phyloP scores from a whole-genome alignment of 2,797 vertebrate genomes.

The Eidolon dupreanum region DNA sequence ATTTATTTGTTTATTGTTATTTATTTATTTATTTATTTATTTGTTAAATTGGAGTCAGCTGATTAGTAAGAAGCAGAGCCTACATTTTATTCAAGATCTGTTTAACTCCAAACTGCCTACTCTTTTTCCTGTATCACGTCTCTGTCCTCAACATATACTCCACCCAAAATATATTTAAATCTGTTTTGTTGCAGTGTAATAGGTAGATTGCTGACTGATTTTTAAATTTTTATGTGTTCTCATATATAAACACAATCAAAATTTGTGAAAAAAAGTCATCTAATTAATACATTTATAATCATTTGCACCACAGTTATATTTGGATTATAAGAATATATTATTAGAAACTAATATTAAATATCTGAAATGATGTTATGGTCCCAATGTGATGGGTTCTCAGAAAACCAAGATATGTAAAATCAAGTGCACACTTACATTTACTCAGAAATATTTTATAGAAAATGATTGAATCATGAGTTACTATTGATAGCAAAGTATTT shows the following conservation, averaged over 20 bases:
- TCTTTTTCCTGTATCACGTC: not conserved
- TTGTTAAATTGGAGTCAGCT: not conserved
- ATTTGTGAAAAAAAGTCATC: not conserved
- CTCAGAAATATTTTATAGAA: slow-evolving; percentile 43
- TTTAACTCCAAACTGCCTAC: not conserved
- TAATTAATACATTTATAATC: not conserved
- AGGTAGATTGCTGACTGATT: not conserved
- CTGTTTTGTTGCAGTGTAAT: not conserved
- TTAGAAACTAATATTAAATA: not conserved
- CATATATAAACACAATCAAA: not conserved
- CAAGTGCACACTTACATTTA: not conserved
- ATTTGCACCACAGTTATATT: not conserved
- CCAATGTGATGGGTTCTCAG: not conserved
- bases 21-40: not conserved
- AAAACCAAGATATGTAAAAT: not conserved
- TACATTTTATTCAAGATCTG: not conserved
- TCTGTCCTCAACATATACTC: not conserved
- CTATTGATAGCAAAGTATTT: not conserved
- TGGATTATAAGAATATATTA: not conserved
- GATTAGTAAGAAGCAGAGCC: not conserved
- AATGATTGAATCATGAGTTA: not conserved
- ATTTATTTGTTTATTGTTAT: not conserved
- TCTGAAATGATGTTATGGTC: not conserved
- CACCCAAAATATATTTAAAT: not conserved
- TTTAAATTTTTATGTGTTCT: not conserved